Conservation (phyloP, 2,113 vertebrate genomes). For the Aegithalos caudatus region DNA sequence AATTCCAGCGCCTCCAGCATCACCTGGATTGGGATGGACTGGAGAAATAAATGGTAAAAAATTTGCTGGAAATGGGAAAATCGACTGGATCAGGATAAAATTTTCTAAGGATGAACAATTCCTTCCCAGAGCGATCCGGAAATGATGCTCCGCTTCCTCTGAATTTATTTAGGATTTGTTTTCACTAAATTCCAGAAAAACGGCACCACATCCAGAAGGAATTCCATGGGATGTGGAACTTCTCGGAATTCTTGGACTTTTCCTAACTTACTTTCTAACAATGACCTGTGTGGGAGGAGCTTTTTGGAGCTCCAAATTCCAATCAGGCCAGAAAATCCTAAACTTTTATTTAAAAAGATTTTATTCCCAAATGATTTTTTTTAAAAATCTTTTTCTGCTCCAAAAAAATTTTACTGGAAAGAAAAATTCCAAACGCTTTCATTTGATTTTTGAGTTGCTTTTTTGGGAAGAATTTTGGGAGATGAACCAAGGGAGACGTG, state of each 20-base stretch:
- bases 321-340: neutral
- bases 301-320: neutral
- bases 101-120: neutral
- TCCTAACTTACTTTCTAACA: neutral
- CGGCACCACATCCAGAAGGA: too few relatives aligned
- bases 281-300: neutral
- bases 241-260: neutral
- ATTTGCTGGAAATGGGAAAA: neutral
- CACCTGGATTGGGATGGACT: too few relatives aligned
- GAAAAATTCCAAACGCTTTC: neutral
- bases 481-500: neutral
- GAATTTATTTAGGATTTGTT: neutral
- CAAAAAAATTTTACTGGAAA: neutral
- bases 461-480: neutral
- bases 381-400: neutral
- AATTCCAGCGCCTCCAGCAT: neutral
- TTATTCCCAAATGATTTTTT: neutral
- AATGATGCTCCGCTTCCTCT: neutral
- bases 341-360: neutral
- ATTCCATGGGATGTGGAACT: neutral
- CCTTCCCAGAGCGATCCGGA: accelerated
- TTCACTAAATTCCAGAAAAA: neutral
- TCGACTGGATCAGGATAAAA: neutral
- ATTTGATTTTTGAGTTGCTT: neutral
- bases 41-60: neutral